These are phyloP conservation scores for Hyalella azteca DNA, from an alignment of 2,888 invertebrate genomes.

Conservation along the genomic window DNA sequence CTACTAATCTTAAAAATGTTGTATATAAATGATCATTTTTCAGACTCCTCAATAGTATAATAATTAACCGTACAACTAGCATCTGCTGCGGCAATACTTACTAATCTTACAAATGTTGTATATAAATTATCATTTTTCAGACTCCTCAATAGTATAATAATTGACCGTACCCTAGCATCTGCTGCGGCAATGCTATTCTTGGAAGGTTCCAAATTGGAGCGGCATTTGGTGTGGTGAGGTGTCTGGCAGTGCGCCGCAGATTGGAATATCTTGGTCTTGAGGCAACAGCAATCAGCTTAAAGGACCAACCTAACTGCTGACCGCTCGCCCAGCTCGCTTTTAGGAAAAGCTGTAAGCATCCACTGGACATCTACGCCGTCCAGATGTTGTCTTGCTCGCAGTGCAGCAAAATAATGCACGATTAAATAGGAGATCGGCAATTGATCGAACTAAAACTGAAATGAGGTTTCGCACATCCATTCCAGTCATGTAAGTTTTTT, in stretches of 20 bases:
- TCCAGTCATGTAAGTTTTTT: too few species aligned
- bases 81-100: too few species aligned
- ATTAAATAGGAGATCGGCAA: neutral
- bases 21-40: too few species aligned
- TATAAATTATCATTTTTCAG: too few species aligned
- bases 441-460: neutral
- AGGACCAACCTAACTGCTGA: slow-evolving; percentile 23
- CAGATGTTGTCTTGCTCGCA: neutral
- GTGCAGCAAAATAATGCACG: neutral
- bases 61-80: too few species aligned
- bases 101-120: too few species aligned
- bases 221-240: neutral
- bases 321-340: neutral
- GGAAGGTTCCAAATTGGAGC: neutral
- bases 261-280: slow-evolving; percentile 32
- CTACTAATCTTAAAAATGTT: too few species aligned
- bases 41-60: too few species aligned
- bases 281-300: slow-evolving; percentile 35
- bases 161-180: too few species aligned
- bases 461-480: neutral
- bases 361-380: neutral
- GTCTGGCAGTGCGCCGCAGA: slow-evolving; percentile 16
- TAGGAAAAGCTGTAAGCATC: neutral
- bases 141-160: too few species aligned
- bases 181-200: too few species aligned